Evolutionary conservation across 2,888 invertebrate genomes (phyloP).

Genomic region (Tribolium freemani): DNA sequence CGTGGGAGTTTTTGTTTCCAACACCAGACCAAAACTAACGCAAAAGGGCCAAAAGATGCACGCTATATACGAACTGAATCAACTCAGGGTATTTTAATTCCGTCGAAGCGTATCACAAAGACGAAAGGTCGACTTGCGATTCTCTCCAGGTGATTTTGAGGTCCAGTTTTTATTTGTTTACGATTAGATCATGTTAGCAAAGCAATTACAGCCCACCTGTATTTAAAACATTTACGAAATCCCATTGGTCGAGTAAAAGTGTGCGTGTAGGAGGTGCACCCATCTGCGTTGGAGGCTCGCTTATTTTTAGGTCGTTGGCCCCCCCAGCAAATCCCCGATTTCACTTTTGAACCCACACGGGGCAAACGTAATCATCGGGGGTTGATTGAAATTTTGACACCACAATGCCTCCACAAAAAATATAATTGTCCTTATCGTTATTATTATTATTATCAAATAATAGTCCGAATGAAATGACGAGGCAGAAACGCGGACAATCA

Average conservation of each 20-base stretch:
- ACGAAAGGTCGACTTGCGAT: constrained; percentile 33
- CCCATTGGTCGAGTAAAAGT: constrained; percentile 61
- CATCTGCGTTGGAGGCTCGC: constrained; percentile 61
- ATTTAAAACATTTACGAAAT: constrained; percentile 60
- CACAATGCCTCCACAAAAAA: constrained; percentile 7
- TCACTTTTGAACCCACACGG: constrained; percentile 36
- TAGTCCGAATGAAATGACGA: constrained; percentile 30
- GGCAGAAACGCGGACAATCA: constrained; percentile 36
- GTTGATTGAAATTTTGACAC: constrained; percentile 20
- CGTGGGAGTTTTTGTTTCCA: constrained; percentile 48
- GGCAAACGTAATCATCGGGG: constrained; percentile 5
- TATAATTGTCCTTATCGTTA: constrained; percentile 16
- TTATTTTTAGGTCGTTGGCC: constrained; percentile 63
- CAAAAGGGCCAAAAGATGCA: constrained; percentile 19
- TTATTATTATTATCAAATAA: constrained; percentile 29
- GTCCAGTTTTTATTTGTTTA: constrained; percentile 47
- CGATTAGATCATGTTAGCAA: constrained; percentile 56
- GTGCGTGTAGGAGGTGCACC: constrained; percentile 58
- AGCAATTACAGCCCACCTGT: constrained; percentile 58
- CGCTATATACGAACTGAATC: constrained; percentile 46
- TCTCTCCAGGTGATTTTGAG: constrained; percentile 22
- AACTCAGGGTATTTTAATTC: constrained; percentile 51
- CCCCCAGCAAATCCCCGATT: constrained; percentile 41
- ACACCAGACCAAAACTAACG: constrained; percentile 50
- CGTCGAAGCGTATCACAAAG: constrained; percentile 14